Conservation (phyloP, 2,113 vertebrate species). For the Phyllopteryx taeniolatus region DNA sequence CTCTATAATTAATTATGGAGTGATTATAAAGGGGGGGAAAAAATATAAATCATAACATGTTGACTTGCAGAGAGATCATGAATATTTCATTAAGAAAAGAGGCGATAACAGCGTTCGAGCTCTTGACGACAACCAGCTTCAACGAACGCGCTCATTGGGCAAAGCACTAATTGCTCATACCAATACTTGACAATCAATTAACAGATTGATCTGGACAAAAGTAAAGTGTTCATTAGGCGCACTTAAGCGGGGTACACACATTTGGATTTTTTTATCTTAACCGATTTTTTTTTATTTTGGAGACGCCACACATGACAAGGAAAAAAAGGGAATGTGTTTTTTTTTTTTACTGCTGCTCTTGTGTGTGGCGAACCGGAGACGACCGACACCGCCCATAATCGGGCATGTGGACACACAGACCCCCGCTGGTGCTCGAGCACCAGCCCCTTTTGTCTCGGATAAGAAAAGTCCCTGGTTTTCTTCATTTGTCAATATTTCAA, state of each 20-base stretch:
- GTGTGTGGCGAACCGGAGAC: no score
- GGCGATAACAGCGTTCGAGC: neutral
- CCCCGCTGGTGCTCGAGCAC: no score
- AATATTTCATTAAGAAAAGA: neutral
- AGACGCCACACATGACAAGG: no score
- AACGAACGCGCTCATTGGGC: neutral
- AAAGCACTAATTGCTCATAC: neutral
- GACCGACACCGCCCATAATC: no score
- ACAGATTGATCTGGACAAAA: neutral
- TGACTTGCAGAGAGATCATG: conserved; percentile 4
- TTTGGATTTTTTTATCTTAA: no score
- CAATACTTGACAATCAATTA: neutral
- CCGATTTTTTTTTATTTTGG: no score
- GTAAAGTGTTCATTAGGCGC: neutral
- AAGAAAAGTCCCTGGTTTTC: no score
- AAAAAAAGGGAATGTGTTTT: no score
- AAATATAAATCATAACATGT: neutral
- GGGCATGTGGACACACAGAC: no score
- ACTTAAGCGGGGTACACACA: neutral
- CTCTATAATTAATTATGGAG: neutral
- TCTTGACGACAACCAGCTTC: neutral
- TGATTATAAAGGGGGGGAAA: neutral
- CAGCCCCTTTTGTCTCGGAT: no score
- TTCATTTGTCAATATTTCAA: no score
- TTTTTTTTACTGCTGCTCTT: no score